Percentiles rank a stretch among this genome's conserved stretches.
Conservation (phyloP, 1,140 invertebrate species). For the Ips nitidus region DNA sequence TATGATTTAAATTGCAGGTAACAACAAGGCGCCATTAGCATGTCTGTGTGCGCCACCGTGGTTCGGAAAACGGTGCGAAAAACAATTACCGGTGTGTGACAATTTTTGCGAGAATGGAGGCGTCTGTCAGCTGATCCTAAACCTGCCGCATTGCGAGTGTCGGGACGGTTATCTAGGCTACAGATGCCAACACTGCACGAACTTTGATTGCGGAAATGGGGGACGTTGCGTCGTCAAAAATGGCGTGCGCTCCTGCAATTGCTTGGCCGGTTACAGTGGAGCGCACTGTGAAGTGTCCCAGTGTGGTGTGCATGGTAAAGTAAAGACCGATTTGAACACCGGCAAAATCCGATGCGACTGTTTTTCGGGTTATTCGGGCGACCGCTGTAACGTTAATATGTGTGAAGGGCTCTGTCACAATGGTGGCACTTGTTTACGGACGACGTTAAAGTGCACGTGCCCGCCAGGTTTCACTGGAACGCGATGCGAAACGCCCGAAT, state of each 20-base stretch:
- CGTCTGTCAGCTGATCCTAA: constrained; percentile 53
- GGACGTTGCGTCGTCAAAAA: constrained; percentile 43
- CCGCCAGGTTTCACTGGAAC: constrained; percentile 22
- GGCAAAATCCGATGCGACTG: constrained; percentile 51
- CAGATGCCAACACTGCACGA: constrained; percentile 47
- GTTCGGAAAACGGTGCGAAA: constrained; percentile 68
- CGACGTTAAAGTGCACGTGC: constrained; percentile 24
- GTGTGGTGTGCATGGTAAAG: constrained; percentile 41
- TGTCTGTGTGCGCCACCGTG: constrained; percentile 67
- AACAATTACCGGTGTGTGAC: constrained; percentile 54
- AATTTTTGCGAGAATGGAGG: constrained; percentile 57
- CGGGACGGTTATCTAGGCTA: constrained; percentile 55
- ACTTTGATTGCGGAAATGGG: constrained; percentile 47
- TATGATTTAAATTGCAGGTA: not conserved
- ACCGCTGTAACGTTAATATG: constrained; percentile 53
- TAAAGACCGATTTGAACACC: constrained; percentile 6
- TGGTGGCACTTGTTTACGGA: constrained; percentile 28
- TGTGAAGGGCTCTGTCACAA: constrained; percentile 39
- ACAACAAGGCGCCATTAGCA: constrained; percentile 48
- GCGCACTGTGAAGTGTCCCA: constrained; percentile 39
- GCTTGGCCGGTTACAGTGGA: constrained; percentile 38
- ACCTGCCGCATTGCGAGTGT: constrained; percentile 60
- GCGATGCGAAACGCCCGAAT: not conserved
- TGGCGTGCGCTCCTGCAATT: constrained; percentile 40
- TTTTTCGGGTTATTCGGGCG: constrained; percentile 57